Evolutionary conservation across 2,113 vertebrate genomes (phyloP).

Genomic region (Brevimyrus niger): DNA sequence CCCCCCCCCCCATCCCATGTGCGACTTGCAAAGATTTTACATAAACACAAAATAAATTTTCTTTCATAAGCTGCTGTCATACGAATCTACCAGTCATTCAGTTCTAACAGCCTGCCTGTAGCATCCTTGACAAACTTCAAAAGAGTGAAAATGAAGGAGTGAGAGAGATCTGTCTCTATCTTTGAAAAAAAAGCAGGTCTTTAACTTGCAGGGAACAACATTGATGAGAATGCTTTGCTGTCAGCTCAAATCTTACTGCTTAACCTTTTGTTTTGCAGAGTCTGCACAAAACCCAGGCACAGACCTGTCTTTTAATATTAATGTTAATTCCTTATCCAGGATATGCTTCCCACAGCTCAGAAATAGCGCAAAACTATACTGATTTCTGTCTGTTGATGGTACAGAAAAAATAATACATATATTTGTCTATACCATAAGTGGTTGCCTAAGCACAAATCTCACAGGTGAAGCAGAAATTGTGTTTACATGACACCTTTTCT

Average conservation of each 20-base stretch:
- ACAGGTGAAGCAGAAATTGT: neutral
- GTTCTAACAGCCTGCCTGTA: neutral
- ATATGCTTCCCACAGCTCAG: neutral
- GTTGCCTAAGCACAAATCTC: neutral
- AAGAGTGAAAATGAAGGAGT: neutral
- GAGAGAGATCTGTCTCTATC: neutral
- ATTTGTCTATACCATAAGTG: neutral
- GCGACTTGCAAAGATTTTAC: neutral
- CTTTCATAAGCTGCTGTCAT: neutral
- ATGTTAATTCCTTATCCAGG: conserved; percentile 6
- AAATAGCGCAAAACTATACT: neutral
- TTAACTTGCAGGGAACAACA: neutral
- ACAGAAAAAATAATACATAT: neutral
- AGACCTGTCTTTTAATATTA: neutral
- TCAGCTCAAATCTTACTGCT: conserved; percentile 1
- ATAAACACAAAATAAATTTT: neutral
- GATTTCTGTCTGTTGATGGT: neutral
- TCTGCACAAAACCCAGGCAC: neutral
- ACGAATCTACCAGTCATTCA: neutral
- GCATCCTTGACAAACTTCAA: neutral
- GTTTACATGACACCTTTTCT: neutral
- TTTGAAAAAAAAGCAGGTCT: neutral
- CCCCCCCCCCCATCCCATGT: neutral
- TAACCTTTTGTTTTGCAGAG: conserved; percentile 1
- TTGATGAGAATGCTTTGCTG: neutral